These are phyloP conservation scores for Leptopilina clavipes DNA, from an alignment of 1,140 invertebrate species.

Conservation along the genomic window DNA sequence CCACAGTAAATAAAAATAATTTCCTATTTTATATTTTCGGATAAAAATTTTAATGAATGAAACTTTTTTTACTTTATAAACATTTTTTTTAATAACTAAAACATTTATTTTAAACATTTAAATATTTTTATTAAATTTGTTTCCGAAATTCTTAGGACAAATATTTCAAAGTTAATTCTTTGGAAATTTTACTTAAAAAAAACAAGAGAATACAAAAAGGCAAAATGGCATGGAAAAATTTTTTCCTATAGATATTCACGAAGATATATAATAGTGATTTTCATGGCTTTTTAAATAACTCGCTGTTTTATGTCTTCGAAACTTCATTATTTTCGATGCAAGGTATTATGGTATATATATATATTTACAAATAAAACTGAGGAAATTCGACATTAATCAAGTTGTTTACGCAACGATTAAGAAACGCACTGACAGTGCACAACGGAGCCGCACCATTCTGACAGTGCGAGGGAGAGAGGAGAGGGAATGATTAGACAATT, in stretches of 20 bases:
- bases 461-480: conserved; percentile 7
- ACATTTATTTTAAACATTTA: no score
- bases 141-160: no score
- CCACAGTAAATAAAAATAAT: no score
- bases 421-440: conserved; percentile 27
- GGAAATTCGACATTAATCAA: conserved; percentile 40
- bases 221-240: no score
- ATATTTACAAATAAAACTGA: conserved; percentile 22
- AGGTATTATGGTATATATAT: background rate
- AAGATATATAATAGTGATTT: background rate
- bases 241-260: background rate
- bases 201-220: no score
- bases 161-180: no score
- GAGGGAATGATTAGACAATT: conserved; percentile 40
- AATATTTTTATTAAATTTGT: no score
- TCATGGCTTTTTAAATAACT: conserved; percentile 18
- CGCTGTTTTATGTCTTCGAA: conserved; percentile 4
- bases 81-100: no score
- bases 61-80: no score
- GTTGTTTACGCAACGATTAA: conserved; percentile 32
- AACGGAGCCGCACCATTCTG: conserved; percentile 25
- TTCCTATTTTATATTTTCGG: no score
- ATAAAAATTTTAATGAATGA: no score
- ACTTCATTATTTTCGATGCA: conserved; percentile 5
- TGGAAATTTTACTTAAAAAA: no score